Percentiles rank a stretch among this genome's conserved stretches.
Conservation (phyloP, 1,140 invertebrate species). For the Solenopsis fugax region DNA sequence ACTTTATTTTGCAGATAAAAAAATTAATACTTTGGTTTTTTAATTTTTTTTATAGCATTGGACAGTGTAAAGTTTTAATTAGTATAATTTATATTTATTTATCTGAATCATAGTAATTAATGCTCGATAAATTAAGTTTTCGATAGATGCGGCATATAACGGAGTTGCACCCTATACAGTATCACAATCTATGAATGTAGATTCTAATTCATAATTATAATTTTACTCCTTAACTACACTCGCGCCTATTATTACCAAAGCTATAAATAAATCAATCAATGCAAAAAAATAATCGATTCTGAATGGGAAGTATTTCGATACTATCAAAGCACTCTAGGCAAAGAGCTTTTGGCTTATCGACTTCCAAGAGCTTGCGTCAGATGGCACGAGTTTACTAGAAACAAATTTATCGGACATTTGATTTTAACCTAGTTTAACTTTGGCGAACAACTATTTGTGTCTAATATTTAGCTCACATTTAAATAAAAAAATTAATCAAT, state of each 20-base stretch:
- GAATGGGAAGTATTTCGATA: conserved; percentile 6
- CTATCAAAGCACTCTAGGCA: background rate
- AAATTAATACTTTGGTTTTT: too few relatives aligned
- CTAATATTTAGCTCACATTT: background rate
- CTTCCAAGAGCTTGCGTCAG: conserved; percentile 69
- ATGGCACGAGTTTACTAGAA: conserved; percentile 70
- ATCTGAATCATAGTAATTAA: too few relatives aligned
- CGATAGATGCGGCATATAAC: too few relatives aligned
- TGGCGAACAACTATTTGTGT: conserved; percentile 51
- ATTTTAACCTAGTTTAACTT: conserved; percentile 4
- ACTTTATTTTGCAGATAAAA: too few relatives aligned
- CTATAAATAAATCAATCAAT: background rate
- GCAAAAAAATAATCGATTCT: background rate
- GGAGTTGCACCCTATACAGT: background rate
- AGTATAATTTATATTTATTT: too few relatives aligned
- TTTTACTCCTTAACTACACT: background rate
- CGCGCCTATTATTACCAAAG: background rate
- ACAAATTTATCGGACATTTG: conserved; percentile 45
- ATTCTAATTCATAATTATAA: background rate
- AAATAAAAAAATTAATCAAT: background rate
- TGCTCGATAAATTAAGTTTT: too few relatives aligned
- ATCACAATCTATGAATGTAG: background rate
- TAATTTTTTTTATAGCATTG: too few relatives aligned
- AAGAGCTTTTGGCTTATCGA: conserved; percentile 48
- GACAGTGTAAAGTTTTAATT: too few relatives aligned